Base-by-base conservation (phyloP, 1,140 invertebrate genomes). In the Ylistrum balloti region DNA sequence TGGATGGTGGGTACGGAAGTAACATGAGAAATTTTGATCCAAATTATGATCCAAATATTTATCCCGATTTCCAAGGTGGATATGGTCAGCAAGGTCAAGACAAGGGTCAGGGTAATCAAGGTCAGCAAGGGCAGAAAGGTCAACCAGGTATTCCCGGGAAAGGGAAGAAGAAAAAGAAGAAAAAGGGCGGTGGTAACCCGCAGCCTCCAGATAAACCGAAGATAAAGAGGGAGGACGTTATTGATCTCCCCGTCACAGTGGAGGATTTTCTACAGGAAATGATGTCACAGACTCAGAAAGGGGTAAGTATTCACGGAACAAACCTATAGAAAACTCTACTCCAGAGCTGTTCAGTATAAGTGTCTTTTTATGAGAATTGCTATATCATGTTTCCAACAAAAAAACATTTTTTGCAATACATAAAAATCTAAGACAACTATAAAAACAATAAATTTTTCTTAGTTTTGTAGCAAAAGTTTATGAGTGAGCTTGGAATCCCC, bases 101-200 rank as follows among this genome's bases (percentile, higher is more conserved):
- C n/a, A n/a, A n/a, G n/a, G n/a, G 87, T 33, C 74, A 74, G 33
- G 32, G 48, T 10, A 32, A 32, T 20, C 33, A 22, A 33, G 88
- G 88, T 56, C 56, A 33, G 85, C 85, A 89, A 33, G 86, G 88
- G 32, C 86, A 86, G 88, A 86, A 86, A 35, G 88, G 88, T 15
- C 85, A 86, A 38, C 88, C 88, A 89, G 45, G 85, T 9, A 34
- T 89, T 22, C 88, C 88, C 10, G 88, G 88, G 9, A 86, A 86
- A 45, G 38, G 38, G 33, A 89, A 89, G n/a, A 89, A 89, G 33
- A 86, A 41, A 13, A 89, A 86, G 34, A 89, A 89, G 38, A 86
- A 86, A 20, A 89, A 86, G n/a, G 85, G 85, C 33, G 88, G 85
- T 89, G 88, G 38, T 48, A 74, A 86, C 32, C 74, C 74, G 33